Evolutionary conservation across 2,888 invertebrate species (phyloP), one percentile per base, ranked within the genome.

Genomic region (Mayetiola destructor): DNA sequence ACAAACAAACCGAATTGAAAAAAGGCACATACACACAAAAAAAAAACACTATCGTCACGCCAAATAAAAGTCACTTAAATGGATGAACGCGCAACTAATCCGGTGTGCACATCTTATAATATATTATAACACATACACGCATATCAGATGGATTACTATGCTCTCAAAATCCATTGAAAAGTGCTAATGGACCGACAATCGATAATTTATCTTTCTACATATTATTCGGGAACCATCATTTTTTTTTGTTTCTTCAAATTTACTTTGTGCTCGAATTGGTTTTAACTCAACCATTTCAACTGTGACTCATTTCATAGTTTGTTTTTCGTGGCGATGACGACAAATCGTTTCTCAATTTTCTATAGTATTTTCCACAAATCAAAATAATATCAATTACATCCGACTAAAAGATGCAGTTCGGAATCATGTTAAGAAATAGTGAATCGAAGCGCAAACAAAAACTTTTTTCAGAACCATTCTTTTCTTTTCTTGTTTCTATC

Each of bases 271-370:
- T 39, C 9, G 23, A 23, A 3, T 23, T n/a, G 42, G n/a, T n/a
- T n/a, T n/a, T n/a, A n/a, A n/a, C n/a, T n/a, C n/a, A n/a, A n/a
- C 2, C 42, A 23, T 2, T 42, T 21, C 23, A 23, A 23, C 23
- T 23, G 21, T 5, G 8, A 14, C 42, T 23, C 21, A 42, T 21
- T 42, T 42, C 14, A 21, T 42, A 42, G 21, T 42, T 42, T 42
- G 42, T 42, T 42, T 21, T 42, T 42, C 10, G 23, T 23, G 12
- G 12, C 3, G 21, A 10, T 23, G 42, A 42, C 42, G 42, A 42
- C 42, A 42, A 42, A 42, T 42, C 23, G 42, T 21, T 42, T 42
- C 23, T 21, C 42, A 21, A 42, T 42, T 42, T 42, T 42, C 42
- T 23, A 42, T 23, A 3, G 21, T 20, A 39, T 39, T 39, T 39